Conservation (phyloP, 2,888 invertebrate genomes). For the Chloromyia formosa region DNA sequence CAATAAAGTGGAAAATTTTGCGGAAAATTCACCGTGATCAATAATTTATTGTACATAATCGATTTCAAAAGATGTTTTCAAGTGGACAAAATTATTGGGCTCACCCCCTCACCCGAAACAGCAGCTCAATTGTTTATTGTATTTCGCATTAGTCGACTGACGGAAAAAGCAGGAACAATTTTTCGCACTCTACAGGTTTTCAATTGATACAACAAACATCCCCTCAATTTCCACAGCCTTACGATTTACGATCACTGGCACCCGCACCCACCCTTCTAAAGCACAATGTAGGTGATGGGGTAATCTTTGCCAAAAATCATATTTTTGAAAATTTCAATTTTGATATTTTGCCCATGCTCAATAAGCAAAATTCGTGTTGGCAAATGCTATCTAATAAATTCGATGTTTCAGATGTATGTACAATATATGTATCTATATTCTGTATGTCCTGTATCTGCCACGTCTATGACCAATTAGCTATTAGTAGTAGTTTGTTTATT, state of each 20-base stretch:
- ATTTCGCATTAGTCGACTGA: not conserved
- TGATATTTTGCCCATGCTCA: conserved; percentile 10
- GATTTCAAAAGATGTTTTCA: not conserved
- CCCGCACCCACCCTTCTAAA: not conserved
- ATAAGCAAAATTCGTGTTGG: not conserved
- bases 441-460: no score
- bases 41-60: conserved; percentile 41
- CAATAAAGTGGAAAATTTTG: conserved; percentile 18
- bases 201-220: not conserved
- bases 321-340: conserved; percentile 23
- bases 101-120: no score
- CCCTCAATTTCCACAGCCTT: not conserved
- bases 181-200: not conserved
- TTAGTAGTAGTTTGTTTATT: conserved; percentile 33
- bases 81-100: no score
- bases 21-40: conserved; percentile 12
- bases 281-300: no score
- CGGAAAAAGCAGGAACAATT: not conserved
- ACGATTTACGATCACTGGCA: no score
- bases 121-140: not conserved
- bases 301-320: conserved; percentile 24
- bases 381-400: conserved; percentile 19
- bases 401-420: no score
- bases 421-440: no score
- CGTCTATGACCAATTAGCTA: conserved; percentile 10